These are phyloP conservation scores for Clarias pachynema DNA, from an alignment of 2,797 vertebrate species.

Conservation along the genomic window DNA sequence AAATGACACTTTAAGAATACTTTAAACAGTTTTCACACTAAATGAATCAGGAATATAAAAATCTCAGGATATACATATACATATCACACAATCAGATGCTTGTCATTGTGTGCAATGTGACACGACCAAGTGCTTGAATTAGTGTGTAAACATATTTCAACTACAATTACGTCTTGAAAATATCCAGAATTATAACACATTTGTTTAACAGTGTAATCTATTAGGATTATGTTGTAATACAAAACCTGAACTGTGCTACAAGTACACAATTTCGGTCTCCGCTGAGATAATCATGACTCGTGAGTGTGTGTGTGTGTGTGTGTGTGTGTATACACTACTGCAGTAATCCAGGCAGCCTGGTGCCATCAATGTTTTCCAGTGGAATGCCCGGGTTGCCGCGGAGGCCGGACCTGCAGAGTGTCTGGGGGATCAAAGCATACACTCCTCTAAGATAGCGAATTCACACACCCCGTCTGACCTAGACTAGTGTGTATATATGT, in stretches of 20 bases:
- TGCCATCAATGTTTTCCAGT: conserved; percentile 36
- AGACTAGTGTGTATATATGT: conserved; percentile 16
- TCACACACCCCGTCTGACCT: conserved; percentile 24
- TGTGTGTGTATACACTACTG: conserved; percentile 10
- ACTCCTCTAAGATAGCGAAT: conserved; percentile 36
- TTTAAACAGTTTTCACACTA: not conserved
- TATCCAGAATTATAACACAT: no score
- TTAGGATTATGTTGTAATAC: not conserved
- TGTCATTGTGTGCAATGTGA: no score
- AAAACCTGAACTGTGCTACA: not conserved
- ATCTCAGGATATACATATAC: not conserved
- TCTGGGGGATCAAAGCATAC: conserved; percentile 42
- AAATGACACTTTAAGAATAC: not conserved
- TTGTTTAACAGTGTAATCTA: not conserved
- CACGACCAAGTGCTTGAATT: no score
- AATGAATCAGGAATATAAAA: not conserved
- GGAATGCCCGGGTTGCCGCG: conserved; percentile 35
- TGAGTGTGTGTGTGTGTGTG: conserved; percentile 16
- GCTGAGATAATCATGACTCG: not conserved
- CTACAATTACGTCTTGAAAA: no score
- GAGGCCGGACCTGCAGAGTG: conserved; percentile 28
- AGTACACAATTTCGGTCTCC: not conserved
- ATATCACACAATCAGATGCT: no score
- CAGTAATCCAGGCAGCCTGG: conserved; percentile 32
- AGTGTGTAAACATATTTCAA: no score